A percentile compares a stretch with the other conserved stretches of the same genome.
These are phyloP conservation scores for Chiloscyllium plagiosum DNA, from an alignment of 2,113 vertebrate genomes.

Conservation along the genomic window DNA sequence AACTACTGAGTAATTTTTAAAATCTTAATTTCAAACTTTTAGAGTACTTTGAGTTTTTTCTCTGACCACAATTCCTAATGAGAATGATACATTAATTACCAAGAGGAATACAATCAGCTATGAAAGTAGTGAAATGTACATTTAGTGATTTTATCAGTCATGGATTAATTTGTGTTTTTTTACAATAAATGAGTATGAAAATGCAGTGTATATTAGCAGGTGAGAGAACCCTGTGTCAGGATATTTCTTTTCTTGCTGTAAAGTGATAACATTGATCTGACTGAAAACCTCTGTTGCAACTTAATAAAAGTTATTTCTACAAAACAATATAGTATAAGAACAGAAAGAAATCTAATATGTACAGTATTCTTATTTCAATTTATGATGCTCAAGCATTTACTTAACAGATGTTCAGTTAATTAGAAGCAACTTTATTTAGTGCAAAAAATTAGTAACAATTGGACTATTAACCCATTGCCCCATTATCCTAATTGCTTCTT, in stretches of 20 bases:
- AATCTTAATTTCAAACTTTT: background rate
- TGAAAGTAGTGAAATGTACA: background rate
- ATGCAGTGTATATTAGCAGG: background rate
- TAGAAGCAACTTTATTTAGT: slow-evolving; percentile 23
- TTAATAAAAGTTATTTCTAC: background rate
- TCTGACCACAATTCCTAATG: background rate
- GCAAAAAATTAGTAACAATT: slow-evolving; percentile 19
- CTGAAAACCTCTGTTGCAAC: background rate
- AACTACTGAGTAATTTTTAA: background rate
- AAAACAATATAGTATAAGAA: background rate
- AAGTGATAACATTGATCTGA: background rate
- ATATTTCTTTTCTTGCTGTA: background rate
- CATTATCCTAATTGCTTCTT: background rate
- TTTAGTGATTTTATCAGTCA: background rate
- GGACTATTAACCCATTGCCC: slow-evolving; percentile 8
- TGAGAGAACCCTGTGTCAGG: background rate
- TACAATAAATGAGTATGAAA: background rate
- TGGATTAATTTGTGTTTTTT: background rate
- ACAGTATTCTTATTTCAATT: background rate
- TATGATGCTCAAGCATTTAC: background rate
- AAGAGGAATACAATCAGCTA: background rate
- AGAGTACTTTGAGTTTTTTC: background rate
- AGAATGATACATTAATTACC: background rate
- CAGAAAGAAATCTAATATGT: background rate
- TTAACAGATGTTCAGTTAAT: slow-evolving; percentile 11